Evolutionary conservation across 2,797 vertebrate species (phyloP), one percentile per base, ranked within the genome.

Genomic region (Morus bassanus): DNA sequence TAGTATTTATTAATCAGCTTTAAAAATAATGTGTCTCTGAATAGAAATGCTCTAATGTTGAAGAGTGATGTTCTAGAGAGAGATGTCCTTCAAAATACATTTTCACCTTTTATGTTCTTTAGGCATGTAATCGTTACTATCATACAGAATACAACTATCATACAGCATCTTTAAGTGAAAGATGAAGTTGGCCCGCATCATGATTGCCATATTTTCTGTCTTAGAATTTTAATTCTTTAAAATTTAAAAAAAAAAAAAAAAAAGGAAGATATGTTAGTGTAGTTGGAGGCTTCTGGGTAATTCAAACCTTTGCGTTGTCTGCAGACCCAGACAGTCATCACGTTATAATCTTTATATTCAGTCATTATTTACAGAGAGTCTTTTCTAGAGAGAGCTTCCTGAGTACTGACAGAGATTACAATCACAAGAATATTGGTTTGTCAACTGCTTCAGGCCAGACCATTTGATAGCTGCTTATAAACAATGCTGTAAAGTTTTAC

Each of bases 261-360:
- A 43, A 9, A 7, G 1, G 4, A 24, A n/a, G 2, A 9, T 25
- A 2, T 8, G 4, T 14, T 1, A 53, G 3, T 19, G 3, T 41
- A 30, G 11, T 57, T 63, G 56, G 27, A 81, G 13, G 31, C 9
- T 84, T 77, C 11, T 79, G 56, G n/a, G 13, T 33, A 33, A 22
- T 53, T 78, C 28, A 93, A 8, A 67, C 5, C 7, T 65, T 89
- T 65, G 21, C 4, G 14, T 67, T 92, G 11, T 63, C 39, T 63
- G 11, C 19, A 72, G 43, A 31, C 6, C 10, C 4, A 43, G 33
- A 28, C 4, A 81, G 31, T 6, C 12, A 31, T 57, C 53, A 10
- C 1, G 0, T 37, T 67, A 39, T 25, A 23, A 45, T 53, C 14
- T 80, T 74, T 70, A 21, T 67, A 59, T 65, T 70, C 48, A 70